A percentile compares a stretch with the other conserved stretches of the same genome.
Evolutionary conservation across 2,888 invertebrate genomes (phyloP).

Genomic region (Charanyca ferruginea): DNA sequence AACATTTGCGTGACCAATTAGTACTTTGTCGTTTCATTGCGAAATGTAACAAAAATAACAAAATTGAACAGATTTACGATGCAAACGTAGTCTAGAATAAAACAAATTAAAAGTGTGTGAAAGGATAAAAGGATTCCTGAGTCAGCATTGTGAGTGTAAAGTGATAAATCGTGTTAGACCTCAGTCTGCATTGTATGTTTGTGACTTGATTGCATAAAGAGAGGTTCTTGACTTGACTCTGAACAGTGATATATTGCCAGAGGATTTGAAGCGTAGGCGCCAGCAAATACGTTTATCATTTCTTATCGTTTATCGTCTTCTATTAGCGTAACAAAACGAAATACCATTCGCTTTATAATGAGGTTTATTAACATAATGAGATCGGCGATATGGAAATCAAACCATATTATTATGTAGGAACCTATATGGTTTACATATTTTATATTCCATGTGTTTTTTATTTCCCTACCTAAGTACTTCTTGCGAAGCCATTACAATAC

Average conservation of each 20-base stretch:
- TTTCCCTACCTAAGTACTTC: too few species aligned
- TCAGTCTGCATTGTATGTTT: slow-evolving; percentile 45
- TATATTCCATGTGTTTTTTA: neutral
- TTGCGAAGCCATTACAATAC: slow-evolving; percentile 1
- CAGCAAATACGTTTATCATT: slow-evolving; percentile 17
- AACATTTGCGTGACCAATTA: slow-evolving; percentile 67
- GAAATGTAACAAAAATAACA: slow-evolving; percentile 46
- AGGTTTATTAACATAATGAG: slow-evolving; percentile 28
- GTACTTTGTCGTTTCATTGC: slow-evolving; percentile 53
- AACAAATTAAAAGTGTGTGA: slow-evolving; percentile 7
- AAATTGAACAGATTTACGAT: slow-evolving; percentile 22
- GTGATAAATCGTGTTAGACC: slow-evolving; percentile 50
- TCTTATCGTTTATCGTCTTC: slow-evolving; percentile 29
- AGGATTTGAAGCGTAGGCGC: slow-evolving; percentile 38
- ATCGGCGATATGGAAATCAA: slow-evolving; percentile 30
- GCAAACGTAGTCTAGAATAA: slow-evolving; percentile 2
- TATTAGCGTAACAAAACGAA: slow-evolving; percentile 11
- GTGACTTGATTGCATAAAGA: slow-evolving; percentile 37
- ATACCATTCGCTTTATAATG: slow-evolving; percentile 10
- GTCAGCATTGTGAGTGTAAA: slow-evolving; percentile 32
- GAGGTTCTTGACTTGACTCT: slow-evolving; percentile 26
- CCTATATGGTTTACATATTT: neutral
- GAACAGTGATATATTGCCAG: slow-evolving; percentile 39
- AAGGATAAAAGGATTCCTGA: slow-evolving; percentile 38
- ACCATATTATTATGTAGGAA: neutral